These are phyloP conservation scores for Sebastes fasciatus DNA, from an alignment of 2,113 vertebrate genomes.

Conservation along the genomic window DNA sequence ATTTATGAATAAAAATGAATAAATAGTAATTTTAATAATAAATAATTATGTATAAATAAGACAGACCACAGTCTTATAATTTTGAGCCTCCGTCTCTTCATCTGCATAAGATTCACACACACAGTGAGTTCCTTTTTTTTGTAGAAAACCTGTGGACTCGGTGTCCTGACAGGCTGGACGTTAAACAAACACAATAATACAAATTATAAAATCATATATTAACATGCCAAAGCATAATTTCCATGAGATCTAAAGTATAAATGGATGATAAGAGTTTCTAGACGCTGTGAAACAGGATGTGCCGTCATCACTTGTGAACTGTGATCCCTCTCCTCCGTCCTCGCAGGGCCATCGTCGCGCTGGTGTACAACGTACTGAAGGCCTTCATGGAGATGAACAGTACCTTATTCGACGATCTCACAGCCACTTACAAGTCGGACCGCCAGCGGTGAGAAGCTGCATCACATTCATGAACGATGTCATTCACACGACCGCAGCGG, in stretches of 20 bases:
- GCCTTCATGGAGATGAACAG: constrained; percentile 99
- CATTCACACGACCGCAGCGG: neutral
- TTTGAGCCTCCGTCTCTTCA: too few species aligned
- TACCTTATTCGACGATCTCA: constrained; percentile 98
- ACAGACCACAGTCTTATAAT: too few species aligned
- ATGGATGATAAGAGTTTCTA: neutral
- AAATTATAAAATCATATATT: neutral
- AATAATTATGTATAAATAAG: too few species aligned
- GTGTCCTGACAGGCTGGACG: neutral
- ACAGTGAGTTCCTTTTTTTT: too few species aligned
- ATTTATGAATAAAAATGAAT: too few species aligned
- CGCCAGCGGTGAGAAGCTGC: constrained; percentile 93
- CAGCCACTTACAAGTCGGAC: constrained; percentile 99
- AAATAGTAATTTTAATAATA: too few species aligned
- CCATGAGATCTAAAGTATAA: neutral
- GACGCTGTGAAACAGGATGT: neutral
- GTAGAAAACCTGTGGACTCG: too few species aligned
- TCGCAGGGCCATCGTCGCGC: constrained; percentile 95
- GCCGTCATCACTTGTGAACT: neutral
- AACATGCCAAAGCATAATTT: neutral
- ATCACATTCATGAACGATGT: neutral
- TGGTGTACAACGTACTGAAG: constrained; percentile 99
- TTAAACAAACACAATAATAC: neutral
- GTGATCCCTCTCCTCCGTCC: constrained; percentile 8
- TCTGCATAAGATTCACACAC: too few species aligned